Percentiles rank a stretch among this genome's conserved stretches.
phyloP scores from a whole-genome alignment of 2,113 vertebrate species.

The Bubalus kerabau region DNA sequence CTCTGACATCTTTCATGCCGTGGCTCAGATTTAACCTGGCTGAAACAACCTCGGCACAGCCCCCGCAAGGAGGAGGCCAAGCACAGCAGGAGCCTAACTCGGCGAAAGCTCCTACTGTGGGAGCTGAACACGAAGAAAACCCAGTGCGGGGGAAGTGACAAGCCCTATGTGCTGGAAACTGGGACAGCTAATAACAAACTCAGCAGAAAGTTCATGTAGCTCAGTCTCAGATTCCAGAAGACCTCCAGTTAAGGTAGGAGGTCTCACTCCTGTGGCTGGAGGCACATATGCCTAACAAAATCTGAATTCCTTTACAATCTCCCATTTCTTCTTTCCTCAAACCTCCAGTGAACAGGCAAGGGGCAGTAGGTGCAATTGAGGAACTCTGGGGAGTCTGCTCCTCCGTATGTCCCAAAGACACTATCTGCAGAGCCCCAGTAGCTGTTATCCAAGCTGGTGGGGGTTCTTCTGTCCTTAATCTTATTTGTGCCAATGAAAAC shows the following conservation, averaged over 20 bases:
- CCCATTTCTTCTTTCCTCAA: not conserved
- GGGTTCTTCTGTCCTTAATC: not conserved
- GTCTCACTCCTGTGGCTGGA: not conserved
- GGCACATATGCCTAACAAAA: not conserved
- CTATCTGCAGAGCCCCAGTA: not conserved
- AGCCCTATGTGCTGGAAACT: not conserved
- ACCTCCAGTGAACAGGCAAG: not conserved
- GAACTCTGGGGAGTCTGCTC: not conserved
- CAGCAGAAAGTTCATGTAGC: not conserved
- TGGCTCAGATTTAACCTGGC: not conserved
- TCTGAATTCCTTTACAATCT: not conserved
- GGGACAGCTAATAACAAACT: not conserved
- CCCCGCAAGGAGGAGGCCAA: not conserved
- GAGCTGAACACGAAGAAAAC: too few relatives aligned
- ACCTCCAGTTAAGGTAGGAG: not conserved
- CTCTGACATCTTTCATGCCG: not conserved
- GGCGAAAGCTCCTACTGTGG: accelerated
- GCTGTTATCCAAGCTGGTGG: not conserved
- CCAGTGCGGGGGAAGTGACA: not conserved
- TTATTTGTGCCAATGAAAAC: not conserved
- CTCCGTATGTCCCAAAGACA: not conserved
- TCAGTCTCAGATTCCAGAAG: not conserved
- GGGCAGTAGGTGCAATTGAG: not conserved
- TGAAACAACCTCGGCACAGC: not conserved
- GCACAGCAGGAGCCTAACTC: not conserved